Conservation (phyloP, 2,797 vertebrate species). For the Cossypha niveicapilla region DNA sequence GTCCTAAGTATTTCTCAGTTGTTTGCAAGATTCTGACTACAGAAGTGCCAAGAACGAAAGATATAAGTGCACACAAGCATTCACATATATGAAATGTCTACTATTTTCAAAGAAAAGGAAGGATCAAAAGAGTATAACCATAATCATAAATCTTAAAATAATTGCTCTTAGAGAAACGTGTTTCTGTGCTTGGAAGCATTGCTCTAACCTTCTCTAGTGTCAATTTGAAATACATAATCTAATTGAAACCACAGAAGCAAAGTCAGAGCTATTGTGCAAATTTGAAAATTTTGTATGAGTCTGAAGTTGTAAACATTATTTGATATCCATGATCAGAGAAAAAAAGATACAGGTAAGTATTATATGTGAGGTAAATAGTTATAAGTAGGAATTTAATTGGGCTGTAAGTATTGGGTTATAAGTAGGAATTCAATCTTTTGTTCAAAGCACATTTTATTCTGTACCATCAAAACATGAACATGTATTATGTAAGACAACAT, state of each 20-base stretch:
- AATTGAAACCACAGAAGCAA: not conserved
- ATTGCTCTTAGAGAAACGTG: not conserved
- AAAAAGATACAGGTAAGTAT: not conserved
- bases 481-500: not conserved
- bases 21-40: not conserved
- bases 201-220: not conserved
- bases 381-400: not conserved
- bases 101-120: not conserved
- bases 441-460: not conserved
- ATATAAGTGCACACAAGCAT: rapidly evolving
- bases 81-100: too few species aligned
- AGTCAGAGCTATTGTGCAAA: not conserved
- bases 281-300: not conserved
- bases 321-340: not conserved
- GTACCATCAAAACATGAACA: not conserved
- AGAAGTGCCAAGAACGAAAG: not conserved
- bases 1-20: not conserved
- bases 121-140: not conserved
- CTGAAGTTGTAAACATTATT: not conserved
- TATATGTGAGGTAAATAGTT: not conserved
- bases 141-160: not conserved
- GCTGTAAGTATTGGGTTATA: not conserved
- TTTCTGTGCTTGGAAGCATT: not conserved
- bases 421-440: not conserved
- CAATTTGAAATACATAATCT: not conserved